These are phyloP conservation scores for Neoseiulus cucumeris DNA, from an alignment of 1,140 invertebrate genomes.

Conservation along the genomic window DNA sequence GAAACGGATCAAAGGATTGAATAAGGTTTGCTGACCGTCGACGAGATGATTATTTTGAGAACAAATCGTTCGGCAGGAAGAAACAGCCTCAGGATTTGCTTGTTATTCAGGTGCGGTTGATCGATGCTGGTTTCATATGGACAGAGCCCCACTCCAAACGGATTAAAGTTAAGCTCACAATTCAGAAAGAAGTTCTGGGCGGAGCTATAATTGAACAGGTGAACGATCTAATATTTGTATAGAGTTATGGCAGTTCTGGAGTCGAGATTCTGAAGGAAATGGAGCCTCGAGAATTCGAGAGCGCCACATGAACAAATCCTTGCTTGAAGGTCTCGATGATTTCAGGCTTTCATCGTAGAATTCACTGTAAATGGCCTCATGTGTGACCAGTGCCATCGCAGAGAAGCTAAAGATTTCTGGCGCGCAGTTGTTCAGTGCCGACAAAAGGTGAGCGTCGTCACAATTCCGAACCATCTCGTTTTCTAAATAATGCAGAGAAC, in stretches of 20 bases:
- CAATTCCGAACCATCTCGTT: too few species aligned
- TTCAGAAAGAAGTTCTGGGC: conserved; percentile 68
- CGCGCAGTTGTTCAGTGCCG: conserved; percentile 52
- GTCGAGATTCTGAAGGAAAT: too few species aligned
- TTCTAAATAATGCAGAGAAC: neutral
- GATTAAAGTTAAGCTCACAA: conserved; percentile 85
- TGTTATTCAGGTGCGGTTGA: conserved; percentile 35
- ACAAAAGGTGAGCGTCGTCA: conserved; percentile 29
- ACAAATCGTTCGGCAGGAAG: neutral
- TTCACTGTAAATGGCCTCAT: conserved; percentile 76
- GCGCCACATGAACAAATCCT: too few species aligned
- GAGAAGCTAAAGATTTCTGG: conserved; percentile 96
- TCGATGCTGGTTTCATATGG: conserved; percentile 95
- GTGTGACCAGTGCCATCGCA: conserved; percentile 90
- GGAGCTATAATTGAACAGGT: conserved; percentile 34
- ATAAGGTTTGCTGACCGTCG: conserved; percentile 39
- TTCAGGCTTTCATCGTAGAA: conserved; percentile 80
- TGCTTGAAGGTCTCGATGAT: too few species aligned
- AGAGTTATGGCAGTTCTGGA: too few species aligned
- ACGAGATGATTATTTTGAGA: conserved; percentile 22
- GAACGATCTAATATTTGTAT: too few species aligned
- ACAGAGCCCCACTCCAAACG: conserved; percentile 97
- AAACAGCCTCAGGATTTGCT: neutral
- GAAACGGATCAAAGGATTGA: conserved; percentile 78
- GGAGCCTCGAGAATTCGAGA: too few species aligned